Evolutionary conservation across 1,140 invertebrate species (phyloP).

Genomic region (Zaprionus capensis): DNA sequence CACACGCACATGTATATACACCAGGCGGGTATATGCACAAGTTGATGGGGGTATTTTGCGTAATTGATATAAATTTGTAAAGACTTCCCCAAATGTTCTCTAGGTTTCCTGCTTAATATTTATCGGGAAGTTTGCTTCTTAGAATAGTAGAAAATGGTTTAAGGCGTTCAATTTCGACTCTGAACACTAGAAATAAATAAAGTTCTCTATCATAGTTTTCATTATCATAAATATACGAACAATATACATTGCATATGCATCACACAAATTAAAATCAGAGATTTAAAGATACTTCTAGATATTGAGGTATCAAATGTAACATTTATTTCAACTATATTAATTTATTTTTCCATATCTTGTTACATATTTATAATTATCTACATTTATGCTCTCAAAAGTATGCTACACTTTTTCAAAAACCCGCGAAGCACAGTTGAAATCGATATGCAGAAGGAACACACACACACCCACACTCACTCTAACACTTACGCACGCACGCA

Average conservation of each 20-base stretch:
- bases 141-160: too few relatives aligned
- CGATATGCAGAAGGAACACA: constrained; percentile 14
- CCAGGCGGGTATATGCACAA: not conserved
- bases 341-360: not conserved
- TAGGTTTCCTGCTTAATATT: not conserved
- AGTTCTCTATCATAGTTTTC: too few relatives aligned
- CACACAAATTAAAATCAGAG: too few relatives aligned
- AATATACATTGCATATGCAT: too few relatives aligned
- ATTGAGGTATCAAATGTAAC: not conserved
- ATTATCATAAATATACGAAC: too few relatives aligned
- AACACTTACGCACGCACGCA: constrained; percentile 1
- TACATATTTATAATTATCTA: not conserved
- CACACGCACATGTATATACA: constrained; percentile 8
- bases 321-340: not conserved
- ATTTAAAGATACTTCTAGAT: too few relatives aligned
- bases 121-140: too few relatives aligned
- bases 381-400: not conserved
- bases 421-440: constrained; percentile 12
- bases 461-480: not conserved
- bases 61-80: constrained; percentile 19
- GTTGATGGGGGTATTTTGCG: not conserved
- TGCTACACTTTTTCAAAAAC: constrained; percentile 6
- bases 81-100: not conserved
- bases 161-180: too few relatives aligned
- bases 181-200: too few relatives aligned